phyloP scores from a whole-genome alignment of 30 jellyfish, hydroid and myxozoan genomes.

The Hydra vulgaris region DNA sequence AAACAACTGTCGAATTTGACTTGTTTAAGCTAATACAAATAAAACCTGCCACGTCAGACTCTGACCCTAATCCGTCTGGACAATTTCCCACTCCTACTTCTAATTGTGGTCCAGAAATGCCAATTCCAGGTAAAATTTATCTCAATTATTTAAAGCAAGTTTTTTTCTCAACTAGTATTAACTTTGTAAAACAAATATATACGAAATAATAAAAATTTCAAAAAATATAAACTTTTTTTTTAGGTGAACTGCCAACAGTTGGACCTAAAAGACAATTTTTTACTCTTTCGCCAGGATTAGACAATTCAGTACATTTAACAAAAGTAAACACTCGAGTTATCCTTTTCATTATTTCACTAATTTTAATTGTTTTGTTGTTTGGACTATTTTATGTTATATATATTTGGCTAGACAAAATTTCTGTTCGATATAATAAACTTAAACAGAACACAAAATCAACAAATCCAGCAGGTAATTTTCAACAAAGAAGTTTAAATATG shows the following conservation, averaged over 20 bases:
- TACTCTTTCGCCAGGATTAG: slow-evolving; percentile 30
- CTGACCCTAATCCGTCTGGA: slow-evolving; percentile 13
- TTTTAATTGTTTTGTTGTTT: not conserved
- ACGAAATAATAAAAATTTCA: not conserved
- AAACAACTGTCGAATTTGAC: slow-evolving; percentile 15
- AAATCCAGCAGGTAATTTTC: not conserved
- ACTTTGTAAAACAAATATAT: too few relatives aligned
- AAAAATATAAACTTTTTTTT: too few relatives aligned
- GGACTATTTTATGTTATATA: slow-evolving; percentile 7
- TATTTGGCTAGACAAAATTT: not conserved
- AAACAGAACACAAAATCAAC: slow-evolving; percentile 8
- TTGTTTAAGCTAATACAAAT: slow-evolving; percentile 17
- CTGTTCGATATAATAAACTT: slow-evolving; percentile 3
- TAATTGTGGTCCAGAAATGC: slow-evolving; percentile 15
- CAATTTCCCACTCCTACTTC: not conserved
- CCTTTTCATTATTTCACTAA: not conserved
- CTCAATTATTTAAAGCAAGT: too few relatives aligned
- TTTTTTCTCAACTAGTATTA: not conserved
- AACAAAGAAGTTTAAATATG: not conserved
- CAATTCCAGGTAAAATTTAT: slow-evolving; percentile 30
- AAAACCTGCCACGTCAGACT: not conserved
- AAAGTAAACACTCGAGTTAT: slow-evolving; percentile 1
- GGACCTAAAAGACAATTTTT: slow-evolving; percentile 29
- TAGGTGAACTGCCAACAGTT: slow-evolving; percentile 27
- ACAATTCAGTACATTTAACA: slow-evolving; percentile 9